phyloP scores from a whole-genome alignment of 2,797 vertebrate species.

The Hozukius guyotensis region DNA sequence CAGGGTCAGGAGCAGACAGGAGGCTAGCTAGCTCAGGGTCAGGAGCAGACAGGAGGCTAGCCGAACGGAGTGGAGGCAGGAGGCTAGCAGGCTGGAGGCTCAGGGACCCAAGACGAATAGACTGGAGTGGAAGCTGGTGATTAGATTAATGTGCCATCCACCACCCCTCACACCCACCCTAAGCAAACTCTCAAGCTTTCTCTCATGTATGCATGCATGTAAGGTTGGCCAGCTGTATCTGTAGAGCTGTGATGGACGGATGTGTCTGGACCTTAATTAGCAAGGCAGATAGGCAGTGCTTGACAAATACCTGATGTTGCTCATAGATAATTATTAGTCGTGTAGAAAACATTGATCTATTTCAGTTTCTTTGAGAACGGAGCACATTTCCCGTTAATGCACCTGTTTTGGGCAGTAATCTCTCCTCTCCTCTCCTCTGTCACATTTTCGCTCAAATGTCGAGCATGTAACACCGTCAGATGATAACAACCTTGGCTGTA shows the following conservation, averaged over 20 bases:
- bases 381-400: neutral
- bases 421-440: neutral
- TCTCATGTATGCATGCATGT: neutral
- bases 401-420: neutral
- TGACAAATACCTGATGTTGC: neutral
- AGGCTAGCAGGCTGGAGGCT: no score
- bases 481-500: slow-evolving; percentile 31
- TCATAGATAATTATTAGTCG: neutral
- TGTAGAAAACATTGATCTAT: neutral
- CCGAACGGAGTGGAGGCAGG: no score
- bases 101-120: no score
- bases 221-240: slow-evolving; percentile 2
- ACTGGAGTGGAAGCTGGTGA: no score
- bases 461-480: neutral
- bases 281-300: neutral
- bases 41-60: no score
- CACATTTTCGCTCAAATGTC: slow-evolving; percentile 9
- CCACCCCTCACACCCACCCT: no score
- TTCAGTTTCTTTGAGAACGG: neutral
- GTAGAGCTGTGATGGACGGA: neutral
- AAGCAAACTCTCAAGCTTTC: no score
- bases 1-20: no score
- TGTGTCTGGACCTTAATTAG: neutral
- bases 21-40: no score
- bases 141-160: no score